phyloP scores from a whole-genome alignment of 1,140 invertebrate genomes.

The Carposina sasakii region DNA sequence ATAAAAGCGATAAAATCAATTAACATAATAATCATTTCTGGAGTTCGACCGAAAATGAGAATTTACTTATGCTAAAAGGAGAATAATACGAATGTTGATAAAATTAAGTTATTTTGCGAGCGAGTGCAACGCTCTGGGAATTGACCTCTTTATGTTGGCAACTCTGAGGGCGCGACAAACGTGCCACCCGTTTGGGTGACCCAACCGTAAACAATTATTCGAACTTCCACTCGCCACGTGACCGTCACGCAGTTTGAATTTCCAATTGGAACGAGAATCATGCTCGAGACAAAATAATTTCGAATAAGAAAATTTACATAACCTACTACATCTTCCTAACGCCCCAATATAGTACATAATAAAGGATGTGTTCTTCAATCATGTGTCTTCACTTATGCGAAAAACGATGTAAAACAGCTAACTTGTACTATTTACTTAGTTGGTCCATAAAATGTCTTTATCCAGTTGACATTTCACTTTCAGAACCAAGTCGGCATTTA shows the following conservation, averaged over 20 bases:
- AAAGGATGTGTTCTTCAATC: no score
- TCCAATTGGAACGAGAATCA: not conserved
- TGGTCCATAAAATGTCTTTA: no score
- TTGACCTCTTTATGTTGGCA: slow-evolving; percentile 53
- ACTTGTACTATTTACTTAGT: no score
- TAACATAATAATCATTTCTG: no score
- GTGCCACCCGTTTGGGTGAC: slow-evolving; percentile 37
- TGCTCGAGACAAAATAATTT: not conserved
- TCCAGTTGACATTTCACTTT: slow-evolving; percentile 57
- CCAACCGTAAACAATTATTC: slow-evolving; percentile 48
- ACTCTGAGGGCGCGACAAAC: slow-evolving; percentile 39
- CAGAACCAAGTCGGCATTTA: no score
- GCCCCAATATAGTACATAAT: no score
- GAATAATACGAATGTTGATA: slow-evolving; percentile 49
- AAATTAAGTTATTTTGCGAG: slow-evolving; percentile 60
- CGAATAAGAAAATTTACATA: no score
- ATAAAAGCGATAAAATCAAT: slow-evolving; percentile 57
- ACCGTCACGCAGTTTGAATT: slow-evolving; percentile 13
- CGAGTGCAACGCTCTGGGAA: slow-evolving; percentile 56
- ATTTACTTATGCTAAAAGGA: slow-evolving; percentile 60
- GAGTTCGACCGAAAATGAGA: slow-evolving; percentile 39
- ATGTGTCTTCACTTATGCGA: no score
- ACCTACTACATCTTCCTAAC: no score
- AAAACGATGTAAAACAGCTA: no score
- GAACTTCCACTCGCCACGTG: slow-evolving; percentile 45